Evolutionary conservation across 2,888 invertebrate species (phyloP).

Genomic region (Rotaria sp.): DNA sequence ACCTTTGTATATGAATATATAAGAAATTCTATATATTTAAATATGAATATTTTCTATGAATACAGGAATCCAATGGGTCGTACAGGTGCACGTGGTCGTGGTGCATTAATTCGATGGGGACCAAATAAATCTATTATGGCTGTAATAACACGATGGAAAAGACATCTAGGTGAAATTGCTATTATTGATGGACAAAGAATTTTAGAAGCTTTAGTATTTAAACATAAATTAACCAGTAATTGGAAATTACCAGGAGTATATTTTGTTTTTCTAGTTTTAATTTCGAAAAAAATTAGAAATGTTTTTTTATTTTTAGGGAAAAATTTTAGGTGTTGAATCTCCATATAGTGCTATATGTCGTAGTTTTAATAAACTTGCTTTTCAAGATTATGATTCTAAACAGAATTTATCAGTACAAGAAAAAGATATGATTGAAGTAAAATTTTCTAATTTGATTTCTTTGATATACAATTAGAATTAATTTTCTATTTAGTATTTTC

Average conservation of each 20-base stretch:
- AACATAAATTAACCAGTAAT: constrained; percentile 44
- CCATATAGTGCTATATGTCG: constrained; percentile 47
- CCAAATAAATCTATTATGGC: constrained; percentile 53
- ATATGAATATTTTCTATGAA: background rate
- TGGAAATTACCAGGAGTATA: constrained; percentile 48
- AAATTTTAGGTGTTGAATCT: constrained; percentile 46
- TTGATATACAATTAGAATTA: constrained; percentile 43
- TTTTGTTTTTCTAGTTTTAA: background rate
- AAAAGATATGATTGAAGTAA: constrained; percentile 45
- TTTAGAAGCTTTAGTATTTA: constrained; percentile 47
- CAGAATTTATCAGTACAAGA: constrained; percentile 44
- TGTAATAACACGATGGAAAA: constrained; percentile 50
- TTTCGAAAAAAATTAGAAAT: background rate
- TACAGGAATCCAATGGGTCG: constrained; percentile 54
- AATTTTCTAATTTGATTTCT: background rate
- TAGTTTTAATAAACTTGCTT: constrained; percentile 46
- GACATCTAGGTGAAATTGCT: constrained; percentile 43
- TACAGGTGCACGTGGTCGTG: constrained; percentile 53
- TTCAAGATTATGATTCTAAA: constrained; percentile 45
- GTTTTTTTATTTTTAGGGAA: constrained; percentile 44
- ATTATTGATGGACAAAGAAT: constrained; percentile 47
- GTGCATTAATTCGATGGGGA: constrained; percentile 54
- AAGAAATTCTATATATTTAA: background rate
- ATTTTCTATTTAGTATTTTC: background rate
- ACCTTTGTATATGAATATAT: background rate